Base-by-base conservation (phyloP, 2,888 invertebrate genomes). In the Protophormia terraenovae region DNA sequence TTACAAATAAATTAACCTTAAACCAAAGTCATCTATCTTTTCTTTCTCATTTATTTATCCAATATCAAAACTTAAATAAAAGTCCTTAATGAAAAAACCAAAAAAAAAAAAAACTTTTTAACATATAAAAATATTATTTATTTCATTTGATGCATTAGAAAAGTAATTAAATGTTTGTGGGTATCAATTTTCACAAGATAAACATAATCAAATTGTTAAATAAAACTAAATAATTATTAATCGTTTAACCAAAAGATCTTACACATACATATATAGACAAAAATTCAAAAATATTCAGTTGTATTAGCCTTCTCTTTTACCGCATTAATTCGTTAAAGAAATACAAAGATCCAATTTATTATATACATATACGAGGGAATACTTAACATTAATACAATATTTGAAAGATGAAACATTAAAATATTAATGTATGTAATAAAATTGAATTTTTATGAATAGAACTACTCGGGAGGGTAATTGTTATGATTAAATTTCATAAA, bases 141-240 rank as follows among this genome's bases (percentile, higher is more conserved):
- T 7, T 14, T 47, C 1, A 58, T 35, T 69, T 71, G 55, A 77
- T 77, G 64, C 58, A 66, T 71, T 66, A 55, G 29, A 35, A 50
- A 32, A 60, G 50, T 32, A 67, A 72, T 32, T 72, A 53, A 47
- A 58, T 27, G 29, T 29, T 14, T 50, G 60, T 67, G 71, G 71
- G 16, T 83, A 83, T 83, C 58, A 50, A 35, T 16, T 83, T 73
- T 60, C 72, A 53, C 16, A 73, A 72, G 50, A 67, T 55, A 76
- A 71, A 76, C 35, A 71, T 8, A 73, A 38, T 27, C 38, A 32
- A 72, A 66, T 47, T 29, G 71, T 66, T 83, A 58, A 77, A 67
- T 45, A 67, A 77, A 77, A 72, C 64, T 38, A 77, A 77, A 60
- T 72, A 83, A 72, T 83, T 77, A 77, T 78, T 73, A 62, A 67